Evolutionary conservation across 64 coral and sea anemone species (phyloP), one percentile per base, ranked within the genome.

Genomic region (Dendronephthya gigantea): DNA sequence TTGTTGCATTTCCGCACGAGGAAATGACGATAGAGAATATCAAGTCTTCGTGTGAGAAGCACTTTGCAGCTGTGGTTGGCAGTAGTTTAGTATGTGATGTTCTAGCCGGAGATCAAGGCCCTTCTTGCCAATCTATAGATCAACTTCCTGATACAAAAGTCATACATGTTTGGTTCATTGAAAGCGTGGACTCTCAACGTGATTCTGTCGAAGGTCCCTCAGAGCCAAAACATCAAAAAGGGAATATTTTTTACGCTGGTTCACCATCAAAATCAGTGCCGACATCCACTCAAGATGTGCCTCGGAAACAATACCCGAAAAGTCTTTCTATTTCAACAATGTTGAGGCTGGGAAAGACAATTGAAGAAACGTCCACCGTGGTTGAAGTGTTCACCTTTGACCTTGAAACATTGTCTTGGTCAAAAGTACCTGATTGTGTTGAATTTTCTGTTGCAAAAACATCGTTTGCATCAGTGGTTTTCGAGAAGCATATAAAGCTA

Each of bases 1-100:
- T 74, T 74, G 68, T 74, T 1, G 22, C 68, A 16, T 74, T 74
- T 74, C 14, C 68, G n/a, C 25, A 3, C 25, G 68, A 74, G 31
- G 68, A 74, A 74, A 74, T 74, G 2, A 74, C 14, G 33, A 74
- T 74, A 74, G n/a, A 74, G 11, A 16, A 74, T 15, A 74, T 74
- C 33, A 74, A 74, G 68, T 74, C 68, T 74, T 74, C 25, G 33
- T 74, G 68, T 28, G 68, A 74, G 68, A 74, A 74, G 68, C 68
- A 74, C 68, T 52, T 52, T 52, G 0, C 68, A 25, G 22, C 68
- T 74, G 68, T 8, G 9, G 68, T 74, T 74, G 68, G 25, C 68
- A 74, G 68, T 74, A 28, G 68, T 28, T 74, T 74, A 19, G 68
- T 74, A 74, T 74, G 68, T 28, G 68, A 74, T 74, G 68, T 74